Conservation (phyloP, 2,888 invertebrate genomes). For the Drosophila helvetica region DNA sequence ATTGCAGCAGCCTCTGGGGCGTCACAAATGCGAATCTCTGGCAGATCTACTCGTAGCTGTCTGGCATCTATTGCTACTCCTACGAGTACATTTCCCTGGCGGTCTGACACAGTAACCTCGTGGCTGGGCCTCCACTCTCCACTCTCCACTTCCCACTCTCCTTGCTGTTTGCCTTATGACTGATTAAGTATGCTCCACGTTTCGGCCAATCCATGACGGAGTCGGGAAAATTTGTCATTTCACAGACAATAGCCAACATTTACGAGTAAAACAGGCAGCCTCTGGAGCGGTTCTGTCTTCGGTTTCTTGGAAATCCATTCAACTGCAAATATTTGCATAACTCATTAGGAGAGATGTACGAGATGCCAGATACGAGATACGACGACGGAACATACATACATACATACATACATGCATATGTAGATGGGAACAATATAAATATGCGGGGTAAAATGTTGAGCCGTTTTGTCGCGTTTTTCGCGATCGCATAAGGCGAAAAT, state of each 20-base stretch:
- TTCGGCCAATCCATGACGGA: constrained; percentile 37
- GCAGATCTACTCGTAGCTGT: constrained; percentile 49
- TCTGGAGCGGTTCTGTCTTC: constrained; percentile 25
- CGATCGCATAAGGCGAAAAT: constrained; percentile 65
- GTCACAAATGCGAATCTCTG: constrained; percentile 68
- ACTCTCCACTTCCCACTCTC: not conserved
- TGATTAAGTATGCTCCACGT: constrained; percentile 65
- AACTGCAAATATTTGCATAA: constrained; percentile 73
- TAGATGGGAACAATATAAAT: not conserved
- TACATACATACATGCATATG: too few species aligned
- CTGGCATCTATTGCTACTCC: constrained; percentile 57
- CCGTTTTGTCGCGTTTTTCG: constrained; percentile 51
- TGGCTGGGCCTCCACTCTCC: constrained; percentile 38
- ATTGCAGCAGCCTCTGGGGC: constrained; percentile 77
- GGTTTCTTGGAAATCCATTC: constrained; percentile 64
- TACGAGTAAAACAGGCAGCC: constrained; percentile 8
- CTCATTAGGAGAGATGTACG: constrained; percentile 67
- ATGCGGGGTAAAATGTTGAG: constrained; percentile 23
- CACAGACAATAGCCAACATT: constrained; percentile 57
- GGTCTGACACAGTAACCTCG: constrained; percentile 75
- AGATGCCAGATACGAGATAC: constrained; percentile 38
- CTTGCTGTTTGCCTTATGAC: constrained; percentile 47
- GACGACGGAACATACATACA: too few species aligned
- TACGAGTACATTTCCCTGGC: constrained; percentile 26
- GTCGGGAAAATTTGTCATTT: constrained; percentile 68